Conservation (phyloP, 2,888 invertebrate species). For the Galeruca laticollis region DNA sequence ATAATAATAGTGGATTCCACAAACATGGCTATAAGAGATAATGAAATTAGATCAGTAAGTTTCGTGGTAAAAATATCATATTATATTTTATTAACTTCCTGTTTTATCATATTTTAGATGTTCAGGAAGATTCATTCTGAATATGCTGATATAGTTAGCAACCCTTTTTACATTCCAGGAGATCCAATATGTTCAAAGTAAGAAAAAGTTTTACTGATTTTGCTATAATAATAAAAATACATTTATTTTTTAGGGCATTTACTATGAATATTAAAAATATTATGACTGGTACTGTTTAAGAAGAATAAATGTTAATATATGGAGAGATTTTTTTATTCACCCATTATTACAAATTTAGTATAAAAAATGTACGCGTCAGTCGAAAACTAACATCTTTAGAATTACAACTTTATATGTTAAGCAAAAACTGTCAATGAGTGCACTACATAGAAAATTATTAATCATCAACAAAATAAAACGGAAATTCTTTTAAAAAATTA, state of each 20-base stretch:
- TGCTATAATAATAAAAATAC: slow-evolving; percentile 24
- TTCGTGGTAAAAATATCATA: background rate
- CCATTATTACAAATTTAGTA: background rate
- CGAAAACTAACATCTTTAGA: too few species aligned
- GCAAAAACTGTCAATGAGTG: too few species aligned
- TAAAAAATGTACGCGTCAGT: slow-evolving; percentile 11
- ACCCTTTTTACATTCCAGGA: slow-evolving; percentile 96
- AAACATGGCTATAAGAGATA: slow-evolving; percentile 89
- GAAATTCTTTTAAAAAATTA: too few species aligned
- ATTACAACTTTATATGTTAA: too few species aligned
- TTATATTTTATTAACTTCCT: background rate
- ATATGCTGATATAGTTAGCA: slow-evolving; percentile 94
- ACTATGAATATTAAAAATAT: slow-evolving; percentile 77
- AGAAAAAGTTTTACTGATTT: slow-evolving; percentile 59
- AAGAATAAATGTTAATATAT: background rate
- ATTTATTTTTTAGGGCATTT: slow-evolving; percentile 72
- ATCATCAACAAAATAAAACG: too few species aligned
- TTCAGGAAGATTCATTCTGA: slow-evolving; percentile 91
- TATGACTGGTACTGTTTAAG: slow-evolving; percentile 61
- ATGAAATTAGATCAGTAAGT: slow-evolving; percentile 90
- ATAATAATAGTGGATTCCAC: slow-evolving; percentile 92
- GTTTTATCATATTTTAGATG: slow-evolving; percentile 59
- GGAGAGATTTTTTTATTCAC: background rate
- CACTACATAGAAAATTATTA: too few species aligned
- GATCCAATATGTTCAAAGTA: slow-evolving; percentile 90